These are phyloP conservation scores for Chironomus riparius DNA, from an alignment of 2,888 invertebrate genomes.

Conservation along the genomic window DNA sequence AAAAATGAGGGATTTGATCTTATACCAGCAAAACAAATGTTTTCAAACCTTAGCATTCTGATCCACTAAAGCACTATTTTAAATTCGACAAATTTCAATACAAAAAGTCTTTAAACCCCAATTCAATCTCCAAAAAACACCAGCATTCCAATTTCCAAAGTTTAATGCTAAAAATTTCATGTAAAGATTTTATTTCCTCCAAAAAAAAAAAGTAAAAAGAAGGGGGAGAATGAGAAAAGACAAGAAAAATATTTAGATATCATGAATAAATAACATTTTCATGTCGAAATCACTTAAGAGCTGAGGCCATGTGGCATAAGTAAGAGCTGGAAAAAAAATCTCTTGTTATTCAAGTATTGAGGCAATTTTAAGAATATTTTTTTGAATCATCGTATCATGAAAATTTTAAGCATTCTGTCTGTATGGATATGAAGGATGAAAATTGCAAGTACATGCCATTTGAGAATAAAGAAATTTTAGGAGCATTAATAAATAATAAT, in stretches of 20 bases:
- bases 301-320: neutral
- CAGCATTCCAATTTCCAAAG: too few species aligned
- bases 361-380: neutral
- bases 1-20: too few species aligned
- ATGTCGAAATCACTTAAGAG: neutral
- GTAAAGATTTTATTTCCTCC: too few species aligned
- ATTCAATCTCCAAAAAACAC: too few species aligned
- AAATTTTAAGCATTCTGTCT: neutral
- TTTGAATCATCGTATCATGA: neutral
- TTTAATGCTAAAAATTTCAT: too few species aligned
- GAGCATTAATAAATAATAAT: constrained; percentile 23
- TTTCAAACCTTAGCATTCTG: too few species aligned
- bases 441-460: neutral
- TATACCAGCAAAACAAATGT: too few species aligned
- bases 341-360: neutral
- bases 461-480: neutral
- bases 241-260: neutral
- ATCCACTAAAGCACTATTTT: too few species aligned
- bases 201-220: too few species aligned
- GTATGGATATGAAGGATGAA: neutral
- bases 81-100: too few species aligned
- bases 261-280: neutral
- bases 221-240: neutral
- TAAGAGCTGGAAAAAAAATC: neutral
- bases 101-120: too few species aligned